These are phyloP conservation scores for Cairina moschata DNA, from an alignment of 2,113 vertebrate species.

Conservation along the genomic window DNA sequence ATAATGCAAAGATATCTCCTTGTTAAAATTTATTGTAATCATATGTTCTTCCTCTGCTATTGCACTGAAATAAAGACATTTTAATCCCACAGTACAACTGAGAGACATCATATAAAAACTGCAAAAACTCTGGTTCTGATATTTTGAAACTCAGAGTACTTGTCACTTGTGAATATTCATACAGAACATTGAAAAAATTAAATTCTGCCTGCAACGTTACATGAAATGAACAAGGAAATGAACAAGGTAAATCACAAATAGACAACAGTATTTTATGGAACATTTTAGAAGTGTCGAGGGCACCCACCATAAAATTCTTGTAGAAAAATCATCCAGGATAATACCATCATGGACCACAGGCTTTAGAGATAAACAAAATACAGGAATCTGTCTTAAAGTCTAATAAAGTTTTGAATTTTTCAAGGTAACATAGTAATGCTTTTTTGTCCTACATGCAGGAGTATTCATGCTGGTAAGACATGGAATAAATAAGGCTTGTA, in stretches of 20 bases:
- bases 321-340: neutral
- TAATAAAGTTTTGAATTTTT: neutral
- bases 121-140: slow-evolving; percentile 23
- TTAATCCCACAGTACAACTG: slow-evolving; percentile 58
- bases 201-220: slow-evolving; percentile 8
- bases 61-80: slow-evolving; percentile 69
- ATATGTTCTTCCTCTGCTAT: slow-evolving; percentile 66
- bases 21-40: slow-evolving; percentile 76
- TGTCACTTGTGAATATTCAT: slow-evolving; percentile 65
- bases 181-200: slow-evolving; percentile 35
- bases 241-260: slow-evolving; percentile 6
- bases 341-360: neutral
- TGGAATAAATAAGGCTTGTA: neutral
- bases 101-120: slow-evolving; percentile 72
- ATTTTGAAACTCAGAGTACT: slow-evolving; percentile 50
- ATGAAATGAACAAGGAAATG: neutral
- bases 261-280: neutral
- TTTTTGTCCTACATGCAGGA: neutral
- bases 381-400: neutral
- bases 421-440: neutral
- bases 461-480: neutral
- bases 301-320: neutral
- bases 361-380: neutral
- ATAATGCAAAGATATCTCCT: slow-evolving; percentile 80
- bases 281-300: slow-evolving; percentile 9